phyloP scores from a whole-genome alignment of 2,113 vertebrate species.

The Pollimyrus isidori region DNA sequence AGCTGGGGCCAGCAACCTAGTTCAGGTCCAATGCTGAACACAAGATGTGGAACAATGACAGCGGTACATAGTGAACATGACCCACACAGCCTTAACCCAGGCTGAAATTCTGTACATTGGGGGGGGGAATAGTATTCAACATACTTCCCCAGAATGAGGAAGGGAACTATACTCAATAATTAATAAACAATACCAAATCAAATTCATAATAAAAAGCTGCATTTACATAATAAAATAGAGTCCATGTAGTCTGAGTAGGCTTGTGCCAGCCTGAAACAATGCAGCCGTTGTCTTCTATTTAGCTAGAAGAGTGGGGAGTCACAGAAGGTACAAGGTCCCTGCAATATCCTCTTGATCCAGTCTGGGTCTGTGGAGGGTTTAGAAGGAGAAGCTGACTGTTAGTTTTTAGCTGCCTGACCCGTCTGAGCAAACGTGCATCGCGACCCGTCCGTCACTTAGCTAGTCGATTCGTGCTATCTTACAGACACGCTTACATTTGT shows the following conservation, averaged over 20 bases:
- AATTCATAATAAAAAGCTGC: constrained; percentile 5
- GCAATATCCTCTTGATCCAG: constrained; percentile 88
- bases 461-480: background rate
- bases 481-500: background rate
- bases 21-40: background rate
- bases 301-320: constrained; percentile 86
- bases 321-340: constrained; percentile 83
- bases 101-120: background rate
- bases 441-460: background rate
- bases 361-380: constrained; percentile 73
- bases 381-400: constrained; percentile 7
- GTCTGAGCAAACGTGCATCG: background rate
- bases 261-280: background rate
- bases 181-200: constrained; percentile 2
- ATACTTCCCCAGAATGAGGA: background rate
- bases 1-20: background rate
- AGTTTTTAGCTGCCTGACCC: background rate
- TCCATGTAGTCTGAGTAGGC: background rate
- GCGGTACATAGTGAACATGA: background rate
- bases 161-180: background rate
- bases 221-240: constrained; percentile 7
- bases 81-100: background rate
- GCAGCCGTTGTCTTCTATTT: background rate
- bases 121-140: background rate
- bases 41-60: background rate